phyloP scores from a whole-genome alignment of 92 coral and sea anemone genomes.

The Umimayanthus kanabou region DNA sequence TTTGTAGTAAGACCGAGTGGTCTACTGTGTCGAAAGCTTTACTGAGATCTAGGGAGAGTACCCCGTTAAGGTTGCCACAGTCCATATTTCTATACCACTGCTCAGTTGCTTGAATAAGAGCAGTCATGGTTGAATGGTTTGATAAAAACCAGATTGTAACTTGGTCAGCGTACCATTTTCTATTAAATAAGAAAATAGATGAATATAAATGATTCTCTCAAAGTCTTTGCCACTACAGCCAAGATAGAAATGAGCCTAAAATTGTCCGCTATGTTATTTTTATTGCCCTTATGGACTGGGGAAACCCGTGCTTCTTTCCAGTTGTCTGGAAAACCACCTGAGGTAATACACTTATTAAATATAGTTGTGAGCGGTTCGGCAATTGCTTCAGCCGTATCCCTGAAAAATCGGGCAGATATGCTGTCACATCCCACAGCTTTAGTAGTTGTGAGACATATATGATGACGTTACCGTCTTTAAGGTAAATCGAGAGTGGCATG shows the following conservation, averaged over 20 bases:
- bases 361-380: slow-evolving; percentile 39
- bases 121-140: slow-evolving; percentile 22
- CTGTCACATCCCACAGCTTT: too few relatives aligned
- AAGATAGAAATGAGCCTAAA: slow-evolving; percentile 37
- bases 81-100: too few relatives aligned
- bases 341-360: slow-evolving; percentile 16
- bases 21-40: too few relatives aligned
- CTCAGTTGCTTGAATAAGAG: slow-evolving; percentile 38
- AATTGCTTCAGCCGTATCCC: slow-evolving; percentile 20
- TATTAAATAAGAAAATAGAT: slow-evolving; percentile 23
- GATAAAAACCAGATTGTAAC: background rate
- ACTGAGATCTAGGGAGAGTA: too few relatives aligned
- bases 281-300: slow-evolving; percentile 39
- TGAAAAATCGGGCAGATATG: background rate
- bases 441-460: too few relatives aligned
- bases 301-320: slow-evolving; percentile 43
- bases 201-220: slow-evolving; percentile 32
- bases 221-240: slow-evolving; percentile 30
- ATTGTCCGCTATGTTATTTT: slow-evolving; percentile 34
- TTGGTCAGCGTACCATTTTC: background rate
- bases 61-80: slow-evolving; percentile 6
- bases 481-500: too few relatives aligned
- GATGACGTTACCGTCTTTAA: too few relatives aligned
- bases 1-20: too few relatives aligned
- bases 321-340: slow-evolving; percentile 36